Base-by-base conservation (phyloP, 2,888 invertebrate species). In the Dynastes maya region DNA sequence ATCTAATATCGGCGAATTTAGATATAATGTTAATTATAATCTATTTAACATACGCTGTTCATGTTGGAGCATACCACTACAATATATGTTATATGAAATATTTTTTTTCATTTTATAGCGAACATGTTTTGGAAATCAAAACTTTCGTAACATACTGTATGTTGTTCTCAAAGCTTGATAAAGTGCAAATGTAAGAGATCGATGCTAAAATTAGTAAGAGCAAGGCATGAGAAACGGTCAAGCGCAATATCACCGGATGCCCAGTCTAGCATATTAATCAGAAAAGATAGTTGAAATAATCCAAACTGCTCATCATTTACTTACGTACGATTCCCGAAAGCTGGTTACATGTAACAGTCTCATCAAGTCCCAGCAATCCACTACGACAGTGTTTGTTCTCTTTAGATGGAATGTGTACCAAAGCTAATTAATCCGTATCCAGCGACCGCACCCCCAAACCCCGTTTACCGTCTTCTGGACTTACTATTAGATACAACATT, bases 401-500 rank as follows among this genome's bases (percentile, higher is more conserved):
- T 78, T 79, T 71, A 68, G 77, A 70, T 68, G 77, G 79, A 79
- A 79, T 79, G 84, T 84, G 82, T 83, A 82, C 82, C 78, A 78
- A 83, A 83, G 83, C 83, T 84, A 84, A 84, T 84, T 84, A 84
- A 83, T 83, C 81, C 83, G 80, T 82, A 83, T 81, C 82, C 82
- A 81, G 80, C 82, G 76, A 79, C 79, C 79, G 78, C 80, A 76
- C 77, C 80, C 78, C 79, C 71, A 77, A 55, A 16, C 78, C 79
- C 80, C 71, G 76, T 68, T 76, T 71, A 67, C 71, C 78, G 77
- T 78, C 77, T 80, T 82, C 79, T 80, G 80, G 81, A 77, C 78
- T 79, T 80, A 82, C 83, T 83, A 84, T 85, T 84, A 84, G 84
- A 84, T 83, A 83, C 81, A 83, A 83, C 82, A 83, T 82, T 83